Percentiles rank a stretch among this genome's conserved stretches.
Evolutionary conservation across 2,113 vertebrate genomes (phyloP).

Genomic region (Anguilla rostrata): DNA sequence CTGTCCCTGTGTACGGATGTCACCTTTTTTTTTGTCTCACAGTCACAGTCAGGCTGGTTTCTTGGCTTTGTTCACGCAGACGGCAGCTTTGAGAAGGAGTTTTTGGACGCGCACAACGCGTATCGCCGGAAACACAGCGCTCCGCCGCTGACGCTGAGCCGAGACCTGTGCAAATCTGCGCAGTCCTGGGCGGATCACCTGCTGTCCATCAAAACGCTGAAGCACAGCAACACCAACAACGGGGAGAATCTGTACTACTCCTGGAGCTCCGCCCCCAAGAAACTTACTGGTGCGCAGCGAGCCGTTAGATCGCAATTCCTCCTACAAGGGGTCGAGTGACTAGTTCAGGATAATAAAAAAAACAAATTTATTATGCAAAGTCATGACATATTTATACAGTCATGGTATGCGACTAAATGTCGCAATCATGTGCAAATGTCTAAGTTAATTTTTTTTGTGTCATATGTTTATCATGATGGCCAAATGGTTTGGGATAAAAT

Average conservation of each 20-base stretch:
- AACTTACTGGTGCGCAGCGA: background rate
- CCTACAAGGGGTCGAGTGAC: too few relatives aligned
- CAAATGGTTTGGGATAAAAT: too few relatives aligned
- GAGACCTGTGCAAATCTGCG: constrained; percentile 32
- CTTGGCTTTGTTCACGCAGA: background rate
- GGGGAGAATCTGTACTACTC: constrained; percentile 48
- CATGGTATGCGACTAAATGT: too few relatives aligned
- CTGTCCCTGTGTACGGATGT: too few relatives aligned
- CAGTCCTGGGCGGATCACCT: constrained; percentile 44
- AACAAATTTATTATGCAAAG: too few relatives aligned
- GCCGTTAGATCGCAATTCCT: background rate
- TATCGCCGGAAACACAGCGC: constrained; percentile 42
- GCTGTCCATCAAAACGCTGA: constrained; percentile 21
- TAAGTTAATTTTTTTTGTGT: too few relatives aligned
- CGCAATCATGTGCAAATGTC: too few relatives aligned
- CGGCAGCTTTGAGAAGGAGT: constrained; percentile 34
- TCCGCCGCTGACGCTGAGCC: constrained; percentile 32
- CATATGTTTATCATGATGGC: too few relatives aligned
- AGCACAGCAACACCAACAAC: constrained; percentile 35
- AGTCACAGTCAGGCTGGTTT: background rate
- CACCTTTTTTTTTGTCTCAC: too few relatives aligned
- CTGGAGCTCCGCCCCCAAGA: constrained; percentile 36
- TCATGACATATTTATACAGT: too few relatives aligned
- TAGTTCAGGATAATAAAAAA: too few relatives aligned
- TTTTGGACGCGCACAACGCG: constrained; percentile 38